Base-by-base conservation (phyloP, 2,888 invertebrate genomes). In the Oligia latruncula region DNA sequence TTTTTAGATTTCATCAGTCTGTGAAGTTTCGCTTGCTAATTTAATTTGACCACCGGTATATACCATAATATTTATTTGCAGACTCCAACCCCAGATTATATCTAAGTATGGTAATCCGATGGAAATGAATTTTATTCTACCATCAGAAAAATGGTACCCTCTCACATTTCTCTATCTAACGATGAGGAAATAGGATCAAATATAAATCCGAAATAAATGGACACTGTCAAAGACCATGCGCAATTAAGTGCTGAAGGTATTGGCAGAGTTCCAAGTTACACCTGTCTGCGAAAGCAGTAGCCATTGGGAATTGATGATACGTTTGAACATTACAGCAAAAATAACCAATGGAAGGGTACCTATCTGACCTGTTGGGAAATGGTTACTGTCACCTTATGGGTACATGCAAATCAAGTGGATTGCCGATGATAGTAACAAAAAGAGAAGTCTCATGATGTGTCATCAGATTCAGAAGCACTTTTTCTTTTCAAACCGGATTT, bases 241-340 rank as follows among this genome's bases (percentile, higher is more conserved):
- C 73, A 67, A 80, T 75, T 62, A 71, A 84, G 62, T 65, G 64
- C 70, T 70, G 43, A 6, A 62, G 35, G 29, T 55, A 52, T 74
- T 86, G 84, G 86, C 86, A 23, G n/a, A 29, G 74, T 55, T 65
- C 86, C 83, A 85, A 68, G 71, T 58, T 74, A 46, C 55, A 85
- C 83, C 86, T 86, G 86, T 78, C 78, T 71, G 11, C 11, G 64
- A 60, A 70, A 74, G 74, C 71, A 67, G 62, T 23, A 29, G 66
- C 55, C 29, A 40, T 52, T 52, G 23, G 13, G 46, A 73, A 84
- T 79, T 64, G n/a, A 84, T 73, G 64, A 49, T 58, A 17, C 35
- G 23, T 52, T 80, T 80, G n/a, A 46, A 55, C 35, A 60, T 78
- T 43, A 23, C 17, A 55, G 52, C 35, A 46, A 83, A 76, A 65